Base-by-base conservation (phyloP, 2,888 invertebrate species). In the Pammene aurita region DNA sequence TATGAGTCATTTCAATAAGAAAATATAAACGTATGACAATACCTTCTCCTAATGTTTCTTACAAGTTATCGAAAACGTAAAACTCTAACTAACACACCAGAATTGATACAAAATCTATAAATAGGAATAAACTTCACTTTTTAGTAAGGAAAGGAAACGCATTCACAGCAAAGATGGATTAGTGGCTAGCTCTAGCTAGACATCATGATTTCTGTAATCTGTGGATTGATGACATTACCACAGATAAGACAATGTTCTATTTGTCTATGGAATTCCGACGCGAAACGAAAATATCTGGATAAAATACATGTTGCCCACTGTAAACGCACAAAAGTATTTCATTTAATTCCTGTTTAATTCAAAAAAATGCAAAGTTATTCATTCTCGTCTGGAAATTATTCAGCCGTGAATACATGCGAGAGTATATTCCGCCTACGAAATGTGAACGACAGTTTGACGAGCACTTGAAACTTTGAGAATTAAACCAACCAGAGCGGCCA, bases 1-100 rank as follows among this genome's bases (percentile, higher is more conserved):
- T 88, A 90, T 91, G 90, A 90, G 79, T 91, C 90, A 91, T 86
- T 81, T 79, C 78, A 83, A 78, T 80, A 81, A 77, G 77, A 77
- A 74, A 82, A 81, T 82, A 77, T 83, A 75, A 67, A 79, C 77
- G 79, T 73, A 79, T 77, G 75, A 67, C 71, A 68, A 18, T 74
- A 77, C 67, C 77, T 78, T 78, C 71, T 69, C 70, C 61, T 73
- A 46, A 61, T 34, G 54, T 71, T 60, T 34, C 57, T 62, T 72
- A 58, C 52, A 67, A 72, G 55, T 56, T 60, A 70, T 64, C 71
- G 54, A 64, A 65, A 69, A 65, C 48, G 46, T 54, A 55, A 64
- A 55, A 64, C 54, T 54, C 54, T 48, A 55, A 65, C 52, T 26
- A 44, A 65, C 58, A 69, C 65, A 55, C 41, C 46, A 55, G 54